A percentile compares a stretch with the other conserved stretches of the same genome.
phyloP scores from a whole-genome alignment of 2,888 invertebrate genomes.

The Mesoligia furuncula region DNA sequence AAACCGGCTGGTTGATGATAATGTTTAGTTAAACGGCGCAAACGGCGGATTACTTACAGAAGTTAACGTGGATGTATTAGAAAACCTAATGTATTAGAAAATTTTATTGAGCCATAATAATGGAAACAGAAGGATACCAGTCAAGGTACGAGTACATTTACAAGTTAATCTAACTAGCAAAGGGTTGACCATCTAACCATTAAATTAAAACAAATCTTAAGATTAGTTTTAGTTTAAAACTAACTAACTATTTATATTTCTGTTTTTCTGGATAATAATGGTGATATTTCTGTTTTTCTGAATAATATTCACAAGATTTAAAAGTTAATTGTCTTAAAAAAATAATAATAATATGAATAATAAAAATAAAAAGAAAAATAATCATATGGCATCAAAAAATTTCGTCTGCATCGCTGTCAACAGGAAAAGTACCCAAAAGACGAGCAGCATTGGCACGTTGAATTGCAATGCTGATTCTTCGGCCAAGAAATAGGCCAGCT shows the following conservation, averaged over 20 bases:
- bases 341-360: not conserved
- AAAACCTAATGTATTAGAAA: conserved; percentile 32
- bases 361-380: not conserved
- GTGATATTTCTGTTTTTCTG: not conserved
- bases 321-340: not conserved
- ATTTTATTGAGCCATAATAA: conserved; percentile 31
- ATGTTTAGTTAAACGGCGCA: conserved; percentile 3
- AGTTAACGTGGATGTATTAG: conserved; percentile 10
- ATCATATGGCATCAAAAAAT: not conserved
- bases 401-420: not conserved
- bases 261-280: too few species aligned
- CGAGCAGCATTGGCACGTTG: not conserved
- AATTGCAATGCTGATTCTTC: not conserved
- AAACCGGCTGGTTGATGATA: conserved; percentile 36
- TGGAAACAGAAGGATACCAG: not conserved
- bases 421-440: not conserved
- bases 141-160: not conserved
- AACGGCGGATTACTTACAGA: conserved; percentile 25
- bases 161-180: conserved; percentile 11
- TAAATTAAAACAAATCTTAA: too few species aligned
- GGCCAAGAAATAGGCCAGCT: not conserved
- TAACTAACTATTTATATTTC: too few species aligned
- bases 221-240: too few species aligned
- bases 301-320: not conserved
- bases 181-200: not conserved